Evolutionary conservation across 1,140 invertebrate species (phyloP).

Genomic region (Trachymyrmex cornetzi): DNA sequence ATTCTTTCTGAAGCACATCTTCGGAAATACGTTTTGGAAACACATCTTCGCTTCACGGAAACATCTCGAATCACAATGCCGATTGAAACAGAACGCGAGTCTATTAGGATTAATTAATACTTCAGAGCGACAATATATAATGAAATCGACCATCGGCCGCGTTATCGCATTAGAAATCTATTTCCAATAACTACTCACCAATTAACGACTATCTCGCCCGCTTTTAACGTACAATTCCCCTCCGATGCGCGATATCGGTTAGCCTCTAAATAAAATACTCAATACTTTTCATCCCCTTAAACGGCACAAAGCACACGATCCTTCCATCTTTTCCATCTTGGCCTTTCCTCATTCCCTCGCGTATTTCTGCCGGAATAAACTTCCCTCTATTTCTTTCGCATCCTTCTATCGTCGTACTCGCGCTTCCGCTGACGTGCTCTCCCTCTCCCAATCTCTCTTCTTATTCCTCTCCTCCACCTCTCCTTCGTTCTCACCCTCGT

Average conservation of each 20-base stretch:
- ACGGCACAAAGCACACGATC: slow-evolving; percentile 56
- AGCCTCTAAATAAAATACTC: slow-evolving; percentile 51
- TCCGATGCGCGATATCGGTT: slow-evolving; percentile 28
- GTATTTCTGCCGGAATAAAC: slow-evolving; percentile 55
- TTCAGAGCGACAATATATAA: slow-evolving; percentile 35
- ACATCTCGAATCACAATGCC: neutral
- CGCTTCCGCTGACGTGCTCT: slow-evolving; percentile 27
- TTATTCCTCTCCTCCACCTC: slow-evolving; percentile 50
- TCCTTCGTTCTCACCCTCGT: slow-evolving; percentile 73
- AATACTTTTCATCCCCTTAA: slow-evolving; percentile 58
- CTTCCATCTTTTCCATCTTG: slow-evolving; percentile 50
- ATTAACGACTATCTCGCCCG: slow-evolving; percentile 32
- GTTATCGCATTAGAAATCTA: slow-evolving; percentile 54
- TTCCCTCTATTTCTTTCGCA: slow-evolving; percentile 47
- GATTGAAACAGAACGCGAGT: neutral
- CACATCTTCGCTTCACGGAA: neutral
- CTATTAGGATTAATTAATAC: slow-evolving; percentile 34
- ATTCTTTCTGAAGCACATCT: no score
- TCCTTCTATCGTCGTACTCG: slow-evolving; percentile 61
- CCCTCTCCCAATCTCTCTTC: neutral
- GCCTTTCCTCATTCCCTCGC: slow-evolving; percentile 19
- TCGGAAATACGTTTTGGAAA: neutral
- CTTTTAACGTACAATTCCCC: neutral
- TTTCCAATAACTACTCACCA: slow-evolving; percentile 38
- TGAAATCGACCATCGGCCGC: neutral